A percentile compares a stretch with the other conserved stretches of the same genome.
Conservation (phyloP, 1,140 invertebrate genomes). For the Elymnias hypermnestra region DNA sequence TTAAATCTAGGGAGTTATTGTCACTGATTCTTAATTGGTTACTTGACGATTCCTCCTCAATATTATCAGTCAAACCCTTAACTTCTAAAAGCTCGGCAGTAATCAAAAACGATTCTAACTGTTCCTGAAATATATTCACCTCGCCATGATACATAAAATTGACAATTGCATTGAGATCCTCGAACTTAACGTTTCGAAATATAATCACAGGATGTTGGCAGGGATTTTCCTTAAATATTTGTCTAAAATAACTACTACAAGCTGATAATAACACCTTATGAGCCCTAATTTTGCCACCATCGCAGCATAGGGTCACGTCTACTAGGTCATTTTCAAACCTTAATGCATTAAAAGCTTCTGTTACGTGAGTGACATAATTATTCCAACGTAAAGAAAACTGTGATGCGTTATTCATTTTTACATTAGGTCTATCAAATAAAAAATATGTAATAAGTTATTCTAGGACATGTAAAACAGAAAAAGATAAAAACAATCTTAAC, state of each 20-base stretch:
- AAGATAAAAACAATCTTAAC: too few relatives aligned
- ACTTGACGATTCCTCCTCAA: constrained; percentile 61
- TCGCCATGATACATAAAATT: constrained; percentile 93
- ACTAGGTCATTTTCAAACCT: constrained; percentile 87
- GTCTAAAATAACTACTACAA: constrained; percentile 89
- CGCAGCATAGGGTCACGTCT: constrained; percentile 90
- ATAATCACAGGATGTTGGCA: constrained; percentile 92
- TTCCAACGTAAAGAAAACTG: constrained; percentile 71
- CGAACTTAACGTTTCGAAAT: constrained; percentile 88
- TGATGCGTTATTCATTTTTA: constrained; percentile 64
- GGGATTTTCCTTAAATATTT: constrained; percentile 90
- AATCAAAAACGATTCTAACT: constrained; percentile 89
- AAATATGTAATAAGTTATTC: constrained; percentile 5
- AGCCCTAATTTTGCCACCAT: constrained; percentile 87
- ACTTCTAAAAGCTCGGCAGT: constrained; percentile 93
- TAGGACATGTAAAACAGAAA: not conserved
- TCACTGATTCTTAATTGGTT: constrained; percentile 51
- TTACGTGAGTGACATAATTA: constrained; percentile 71
- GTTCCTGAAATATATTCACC: constrained; percentile 93
- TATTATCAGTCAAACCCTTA: constrained; percentile 85
- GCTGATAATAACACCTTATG: constrained; percentile 91
- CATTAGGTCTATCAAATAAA: constrained; percentile 8
- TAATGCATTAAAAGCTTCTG: constrained; percentile 84
- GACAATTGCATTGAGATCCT: constrained; percentile 87
- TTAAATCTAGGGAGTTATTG: constrained; percentile 58